Base-by-base conservation (phyloP, 2,113 vertebrate genomes). In the Verasper variegatus region DNA sequence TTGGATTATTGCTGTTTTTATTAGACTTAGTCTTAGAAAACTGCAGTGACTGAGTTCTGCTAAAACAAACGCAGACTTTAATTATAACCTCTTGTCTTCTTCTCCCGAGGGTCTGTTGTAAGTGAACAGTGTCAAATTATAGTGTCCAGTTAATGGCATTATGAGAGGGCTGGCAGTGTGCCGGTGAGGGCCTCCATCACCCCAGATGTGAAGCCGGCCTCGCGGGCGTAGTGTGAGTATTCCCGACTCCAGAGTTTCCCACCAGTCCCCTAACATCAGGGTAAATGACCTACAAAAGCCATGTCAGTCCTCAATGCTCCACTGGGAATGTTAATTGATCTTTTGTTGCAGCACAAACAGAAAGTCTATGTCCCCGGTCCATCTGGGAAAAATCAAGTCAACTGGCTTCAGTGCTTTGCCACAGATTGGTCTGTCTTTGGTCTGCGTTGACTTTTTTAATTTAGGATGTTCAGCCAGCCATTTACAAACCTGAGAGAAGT, bases 271-370 rank as follows among this genome's bases (percentile, higher is more conserved):
- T 24, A 86, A 79, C 81, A 91, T 86, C 81, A 86, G 89, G 58
- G 70, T 81, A 86, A 88, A 88, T 86, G 86, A 92, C 83, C 84
- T 81, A 82, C 83, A 76, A 80, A 86, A 85, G 88, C 81, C 71
- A 65, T 12, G 79, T 70, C 56, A 79, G 83, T 89, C 74, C 82
- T 84, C 80, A 78, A 57, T 68, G 75, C 78, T 86, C 83, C 64
- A 24, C 79, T 74, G 79, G 82, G 86, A 92, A 90, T 92, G 86
- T 92, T 92, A 91, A 92, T 87, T 86, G 78, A 82, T 86, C 86
- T 85, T 88, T 90, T 92, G 92, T 90, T 82, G 72, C 49, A 26
- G 76, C 70, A 82, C 83, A 89, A 91, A 92, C 85, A 90, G 81
- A 76, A 91, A 86, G 81, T 78, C 85, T 85, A 80, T 91, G 89